These are phyloP conservation scores for Morinoia aosen DNA, from an alignment of 2,888 invertebrate species.

Conservation along the genomic window DNA sequence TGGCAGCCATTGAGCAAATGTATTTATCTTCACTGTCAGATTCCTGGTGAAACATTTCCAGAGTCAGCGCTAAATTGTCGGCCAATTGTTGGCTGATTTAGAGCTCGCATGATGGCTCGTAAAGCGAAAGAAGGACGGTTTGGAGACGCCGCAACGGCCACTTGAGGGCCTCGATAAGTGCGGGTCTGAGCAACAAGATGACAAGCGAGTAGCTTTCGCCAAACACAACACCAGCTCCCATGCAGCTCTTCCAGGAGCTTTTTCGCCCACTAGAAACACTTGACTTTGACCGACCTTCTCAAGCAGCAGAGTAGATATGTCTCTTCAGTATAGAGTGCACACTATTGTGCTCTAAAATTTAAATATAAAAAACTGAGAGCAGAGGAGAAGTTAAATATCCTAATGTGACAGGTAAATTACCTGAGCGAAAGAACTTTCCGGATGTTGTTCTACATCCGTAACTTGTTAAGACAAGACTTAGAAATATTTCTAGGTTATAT, in stretches of 20 bases:
- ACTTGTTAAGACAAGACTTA: neutral
- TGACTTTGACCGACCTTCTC: constrained; percentile 2
- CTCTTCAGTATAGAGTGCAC: neutral
- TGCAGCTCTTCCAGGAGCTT: constrained; percentile 10
- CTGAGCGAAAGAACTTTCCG: neutral
- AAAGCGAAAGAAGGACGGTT: constrained; percentile 43
- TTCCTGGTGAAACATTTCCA: constrained; percentile 18
- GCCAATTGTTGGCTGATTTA: constrained; percentile 37
- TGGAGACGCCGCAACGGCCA: constrained; percentile 43
- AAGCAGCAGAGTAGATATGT: neutral
- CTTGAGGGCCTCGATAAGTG: constrained; percentile 28
- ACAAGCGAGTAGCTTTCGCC: constrained; percentile 29
- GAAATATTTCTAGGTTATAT: neutral
- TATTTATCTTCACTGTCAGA: constrained; percentile 19
- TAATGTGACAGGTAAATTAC: neutral
- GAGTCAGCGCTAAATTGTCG: constrained; percentile 9
- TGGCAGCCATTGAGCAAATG: constrained; percentile 33
- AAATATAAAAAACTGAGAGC: neutral
- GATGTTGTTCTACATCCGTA: neutral
- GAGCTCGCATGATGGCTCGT: constrained; percentile 30
- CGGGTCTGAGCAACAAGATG: neutral
- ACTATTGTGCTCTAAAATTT: neutral
- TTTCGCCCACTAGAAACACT: neutral
- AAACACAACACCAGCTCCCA: constrained; percentile 14
- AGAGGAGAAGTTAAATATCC: neutral